Conservation (phyloP, 2,888 invertebrate species). For the Microplitis deprimator region DNA sequence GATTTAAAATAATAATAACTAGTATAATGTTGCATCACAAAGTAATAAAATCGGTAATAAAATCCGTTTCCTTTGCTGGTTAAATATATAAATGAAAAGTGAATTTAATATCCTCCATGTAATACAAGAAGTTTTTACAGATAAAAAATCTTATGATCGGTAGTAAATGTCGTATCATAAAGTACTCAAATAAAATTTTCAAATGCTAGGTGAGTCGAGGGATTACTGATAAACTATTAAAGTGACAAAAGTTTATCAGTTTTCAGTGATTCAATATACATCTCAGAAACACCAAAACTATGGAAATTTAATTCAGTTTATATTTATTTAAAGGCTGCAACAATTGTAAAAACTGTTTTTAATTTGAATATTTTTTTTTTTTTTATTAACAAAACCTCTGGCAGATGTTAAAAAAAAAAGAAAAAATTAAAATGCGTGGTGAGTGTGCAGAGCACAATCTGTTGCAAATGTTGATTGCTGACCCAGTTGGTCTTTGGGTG, state of each 20-base stretch:
- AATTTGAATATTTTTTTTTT: slow-evolving; percentile 24
- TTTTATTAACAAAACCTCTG: neutral
- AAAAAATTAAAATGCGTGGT: slow-evolving; percentile 36
- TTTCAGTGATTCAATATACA: neutral
- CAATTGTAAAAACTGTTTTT: neutral
- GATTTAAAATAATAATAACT: too few species aligned
- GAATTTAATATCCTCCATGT: neutral
- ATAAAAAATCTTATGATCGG: neutral
- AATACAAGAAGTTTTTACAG: neutral
- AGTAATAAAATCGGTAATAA: neutral
- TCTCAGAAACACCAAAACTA: neutral
- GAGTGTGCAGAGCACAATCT: slow-evolving; percentile 46
- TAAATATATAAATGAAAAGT: neutral
- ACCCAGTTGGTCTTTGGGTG: slow-evolving; percentile 28
- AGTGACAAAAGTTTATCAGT: neutral
- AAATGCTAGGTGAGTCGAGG: neutral
- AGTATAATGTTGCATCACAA: too few species aligned
- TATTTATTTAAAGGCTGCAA: neutral
- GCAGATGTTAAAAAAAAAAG: slow-evolving; percentile 28
- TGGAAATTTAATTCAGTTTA: neutral
- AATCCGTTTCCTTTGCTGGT: neutral
- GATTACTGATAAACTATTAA: neutral
- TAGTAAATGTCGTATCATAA: slow-evolving; percentile 1
- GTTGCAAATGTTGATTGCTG: slow-evolving; percentile 43
- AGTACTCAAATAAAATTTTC: neutral